phyloP scores from a whole-genome alignment of 2,113 vertebrate species.

The Eleginops maclovinus region DNA sequence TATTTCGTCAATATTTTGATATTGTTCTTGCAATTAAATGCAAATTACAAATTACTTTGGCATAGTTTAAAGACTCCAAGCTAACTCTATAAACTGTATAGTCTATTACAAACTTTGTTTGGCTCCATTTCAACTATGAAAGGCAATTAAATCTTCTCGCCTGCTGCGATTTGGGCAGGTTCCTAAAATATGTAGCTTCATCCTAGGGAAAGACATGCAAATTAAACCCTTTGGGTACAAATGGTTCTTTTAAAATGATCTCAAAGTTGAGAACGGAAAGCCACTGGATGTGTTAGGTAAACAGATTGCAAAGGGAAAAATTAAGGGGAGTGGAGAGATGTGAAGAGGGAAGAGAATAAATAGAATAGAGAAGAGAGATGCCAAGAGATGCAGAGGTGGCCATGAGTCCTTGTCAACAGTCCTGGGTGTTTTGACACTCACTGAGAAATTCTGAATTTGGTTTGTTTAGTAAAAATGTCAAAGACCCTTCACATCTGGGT shows the following conservation, averaged over 20 bases:
- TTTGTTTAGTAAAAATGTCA: neutral
- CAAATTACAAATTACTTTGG: constrained; percentile 31
- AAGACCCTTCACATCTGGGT: neutral
- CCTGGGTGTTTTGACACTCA: neutral
- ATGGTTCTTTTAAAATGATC: constrained; percentile 17
- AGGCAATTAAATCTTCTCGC: constrained; percentile 56
- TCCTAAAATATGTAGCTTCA: constrained; percentile 27
- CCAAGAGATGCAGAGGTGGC: neutral
- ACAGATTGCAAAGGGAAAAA: neutral
- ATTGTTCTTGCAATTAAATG: no score
- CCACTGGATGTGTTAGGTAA: constrained; percentile 8
- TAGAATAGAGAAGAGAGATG: neutral
- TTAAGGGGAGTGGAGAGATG: neutral
- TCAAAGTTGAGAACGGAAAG: neutral
- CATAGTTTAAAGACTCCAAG: constrained; percentile 20
- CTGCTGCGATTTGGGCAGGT: constrained; percentile 42
- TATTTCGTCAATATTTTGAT: no score
- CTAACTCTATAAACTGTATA: constrained; percentile 36
- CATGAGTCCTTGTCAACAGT: neutral
- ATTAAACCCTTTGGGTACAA: constrained; percentile 36
- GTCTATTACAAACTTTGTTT: constrained; percentile 48
- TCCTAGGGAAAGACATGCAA: constrained; percentile 36
- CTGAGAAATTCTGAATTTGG: neutral
- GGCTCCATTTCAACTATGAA: constrained; percentile 21
- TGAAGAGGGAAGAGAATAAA: neutral